Evolutionary conservation across 2,797 vertebrate species (phyloP).

Genomic region (Enoplosus armatus): DNA sequence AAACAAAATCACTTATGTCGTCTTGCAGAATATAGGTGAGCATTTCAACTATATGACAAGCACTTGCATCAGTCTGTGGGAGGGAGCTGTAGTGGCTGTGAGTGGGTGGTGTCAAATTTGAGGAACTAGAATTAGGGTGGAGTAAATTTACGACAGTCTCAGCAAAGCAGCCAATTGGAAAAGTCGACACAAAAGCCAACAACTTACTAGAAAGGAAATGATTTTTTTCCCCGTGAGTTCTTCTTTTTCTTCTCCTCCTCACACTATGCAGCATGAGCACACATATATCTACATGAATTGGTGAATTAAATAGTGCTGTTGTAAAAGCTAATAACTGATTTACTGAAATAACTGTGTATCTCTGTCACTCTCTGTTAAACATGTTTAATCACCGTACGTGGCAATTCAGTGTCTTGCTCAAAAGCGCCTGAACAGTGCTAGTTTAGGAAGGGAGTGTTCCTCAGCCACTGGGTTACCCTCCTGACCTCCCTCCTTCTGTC

Average conservation of each 20-base stretch:
- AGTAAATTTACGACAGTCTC: conserved; percentile 32
- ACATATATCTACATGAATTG: neutral
- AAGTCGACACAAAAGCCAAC: conserved; percentile 51
- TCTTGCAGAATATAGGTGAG: neutral
- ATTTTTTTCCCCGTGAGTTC: neutral
- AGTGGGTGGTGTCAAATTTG: conserved; percentile 52
- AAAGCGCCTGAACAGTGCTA: neutral
- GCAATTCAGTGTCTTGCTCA: conserved; percentile 1
- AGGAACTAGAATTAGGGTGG: conserved; percentile 67
- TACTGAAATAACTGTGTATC: neutral
- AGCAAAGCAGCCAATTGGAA: conserved; percentile 57
- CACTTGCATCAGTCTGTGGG: conserved; percentile 72
- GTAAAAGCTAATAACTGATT: neutral
- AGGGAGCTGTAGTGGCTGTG: conserved; percentile 38
- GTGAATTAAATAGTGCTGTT: neutral
- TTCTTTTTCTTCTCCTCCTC: neutral
- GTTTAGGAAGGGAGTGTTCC: conserved; percentile 3
- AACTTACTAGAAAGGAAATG: conserved; percentile 21
- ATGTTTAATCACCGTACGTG: neutral
- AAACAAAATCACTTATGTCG: neutral
- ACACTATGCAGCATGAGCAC: conserved; percentile 28
- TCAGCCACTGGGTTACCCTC: neutral
- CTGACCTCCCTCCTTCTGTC: conserved; percentile 15
- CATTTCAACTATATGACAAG: conserved; percentile 28
- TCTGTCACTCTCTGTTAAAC: neutral